These are phyloP conservation scores for Magallana ariakensis DNA, from an alignment of 1,140 invertebrate species.

Conservation along the genomic window DNA sequence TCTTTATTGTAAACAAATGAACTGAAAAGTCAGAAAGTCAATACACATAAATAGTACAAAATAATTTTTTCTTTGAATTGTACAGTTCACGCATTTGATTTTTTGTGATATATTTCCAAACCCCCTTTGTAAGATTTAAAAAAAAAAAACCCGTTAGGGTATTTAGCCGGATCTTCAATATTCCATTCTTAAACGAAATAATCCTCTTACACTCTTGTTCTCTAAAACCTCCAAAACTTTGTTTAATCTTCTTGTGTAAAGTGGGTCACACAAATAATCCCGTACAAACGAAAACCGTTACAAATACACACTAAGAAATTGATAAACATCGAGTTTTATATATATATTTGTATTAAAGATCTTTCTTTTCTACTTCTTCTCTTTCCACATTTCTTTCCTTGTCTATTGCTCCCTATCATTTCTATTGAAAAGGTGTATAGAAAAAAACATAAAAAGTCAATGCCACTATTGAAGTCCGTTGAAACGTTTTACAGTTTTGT, in stretches of 20 bases:
- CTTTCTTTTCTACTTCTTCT: neutral
- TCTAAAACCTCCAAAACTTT: conserved; percentile 5
- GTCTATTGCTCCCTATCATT: neutral
- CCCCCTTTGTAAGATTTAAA: conserved; percentile 3
- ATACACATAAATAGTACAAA: conserved; percentile 28
- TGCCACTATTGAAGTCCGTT: neutral
- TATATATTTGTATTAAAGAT: conserved; percentile 13
- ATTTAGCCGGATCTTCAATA: conserved; percentile 12
- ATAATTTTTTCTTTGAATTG: conserved; percentile 18
- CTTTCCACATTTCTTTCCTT: neutral
- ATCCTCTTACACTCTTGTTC: neutral
- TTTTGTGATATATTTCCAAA: conserved; percentile 32
- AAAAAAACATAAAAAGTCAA: neutral
- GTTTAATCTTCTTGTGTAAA: conserved; percentile 22
- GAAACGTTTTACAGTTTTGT: conserved; percentile 24
- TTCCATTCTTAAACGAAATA: conserved; percentile 17
- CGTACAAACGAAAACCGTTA: conserved; percentile 18
- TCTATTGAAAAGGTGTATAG: too few species aligned
- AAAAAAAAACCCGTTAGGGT: conserved; percentile 17
- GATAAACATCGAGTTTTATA: neutral
- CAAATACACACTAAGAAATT: conserved; percentile 1
- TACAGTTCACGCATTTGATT: conserved; percentile 17
- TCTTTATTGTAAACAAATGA: conserved; percentile 32
- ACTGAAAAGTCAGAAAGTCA: conserved; percentile 30
- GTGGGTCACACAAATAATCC: neutral